Conservation (phyloP, 2,888 invertebrate species). For the Agonopterix subpropinquella region DNA sequence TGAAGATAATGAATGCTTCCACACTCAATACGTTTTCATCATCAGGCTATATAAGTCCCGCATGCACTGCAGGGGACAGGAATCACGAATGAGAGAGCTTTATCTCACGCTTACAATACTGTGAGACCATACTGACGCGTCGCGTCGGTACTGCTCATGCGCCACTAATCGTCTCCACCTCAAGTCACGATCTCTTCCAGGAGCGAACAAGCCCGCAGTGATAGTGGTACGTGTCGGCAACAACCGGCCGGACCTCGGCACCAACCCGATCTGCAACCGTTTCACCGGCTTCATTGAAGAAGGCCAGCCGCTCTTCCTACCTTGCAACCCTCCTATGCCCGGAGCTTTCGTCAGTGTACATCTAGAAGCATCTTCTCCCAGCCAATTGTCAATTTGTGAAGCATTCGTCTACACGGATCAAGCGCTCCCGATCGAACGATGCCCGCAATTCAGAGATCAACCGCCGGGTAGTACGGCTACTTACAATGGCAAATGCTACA, state of each 20-base stretch:
- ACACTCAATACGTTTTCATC: no score
- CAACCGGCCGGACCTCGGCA: slow-evolving; percentile 92
- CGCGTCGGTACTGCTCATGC: no score
- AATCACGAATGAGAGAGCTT: no score
- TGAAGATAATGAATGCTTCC: no score
- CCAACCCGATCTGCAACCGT: slow-evolving; percentile 93
- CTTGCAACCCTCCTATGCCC: slow-evolving; percentile 96
- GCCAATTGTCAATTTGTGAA: slow-evolving; percentile 92
- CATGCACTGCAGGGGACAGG: no score
- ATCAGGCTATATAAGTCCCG: no score
- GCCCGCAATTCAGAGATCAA: slow-evolving; percentile 94
- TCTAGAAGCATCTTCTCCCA: slow-evolving; percentile 83
- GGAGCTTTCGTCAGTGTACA: slow-evolving; percentile 96
- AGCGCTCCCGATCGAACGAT: slow-evolving; percentile 92
- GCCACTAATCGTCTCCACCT: no score
- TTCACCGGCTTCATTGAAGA: slow-evolving; percentile 91
- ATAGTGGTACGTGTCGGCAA: slow-evolving; percentile 94
- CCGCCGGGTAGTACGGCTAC: slow-evolving; percentile 95
- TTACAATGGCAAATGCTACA: slow-evolving; percentile 96
- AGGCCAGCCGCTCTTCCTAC: slow-evolving; percentile 92
- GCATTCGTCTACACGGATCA: slow-evolving; percentile 95
- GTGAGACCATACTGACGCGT: no score
- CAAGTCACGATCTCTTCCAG: slow-evolving; percentile 49
- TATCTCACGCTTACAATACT: no score
- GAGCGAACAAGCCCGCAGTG: slow-evolving; percentile 85